Conservation (phyloP, 2,113 vertebrate species). For the Bufo gargarizans region DNA sequence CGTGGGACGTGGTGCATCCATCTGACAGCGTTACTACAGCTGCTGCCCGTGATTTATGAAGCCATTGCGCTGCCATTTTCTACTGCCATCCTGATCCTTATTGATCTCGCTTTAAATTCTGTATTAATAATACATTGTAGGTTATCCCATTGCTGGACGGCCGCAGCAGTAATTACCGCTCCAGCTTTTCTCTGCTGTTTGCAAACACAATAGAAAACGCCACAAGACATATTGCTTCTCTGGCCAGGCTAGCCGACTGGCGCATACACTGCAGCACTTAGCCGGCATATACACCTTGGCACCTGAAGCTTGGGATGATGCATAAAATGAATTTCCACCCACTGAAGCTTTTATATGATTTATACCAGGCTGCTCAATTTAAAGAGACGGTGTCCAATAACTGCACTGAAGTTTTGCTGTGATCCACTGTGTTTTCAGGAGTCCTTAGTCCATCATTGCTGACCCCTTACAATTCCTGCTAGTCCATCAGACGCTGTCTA, state of each 20-base stretch:
- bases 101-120: constrained; percentile 31
- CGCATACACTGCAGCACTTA: background rate
- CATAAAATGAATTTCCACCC: background rate
- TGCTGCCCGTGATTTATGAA: constrained; percentile 43
- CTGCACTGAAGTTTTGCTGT: background rate
- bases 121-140: constrained; percentile 51
- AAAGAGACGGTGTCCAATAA: background rate
- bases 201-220: background rate
- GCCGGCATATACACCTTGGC: background rate
- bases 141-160: constrained; percentile 1
- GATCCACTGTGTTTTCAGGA: background rate
- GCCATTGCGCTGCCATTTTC: constrained; percentile 7
- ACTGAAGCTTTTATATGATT: background rate
- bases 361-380: background rate
- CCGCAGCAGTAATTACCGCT: constrained; percentile 38
- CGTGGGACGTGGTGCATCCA: constrained; percentile 12
- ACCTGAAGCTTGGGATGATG: background rate
- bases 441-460: background rate
- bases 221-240: background rate
- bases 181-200: constrained; percentile 16
- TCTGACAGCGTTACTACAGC: constrained; percentile 13
- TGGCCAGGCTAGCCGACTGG: background rate
- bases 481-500: background rate
- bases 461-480: background rate
- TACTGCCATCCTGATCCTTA: constrained; percentile 28